Evolutionary conservation across 2,888 invertebrate species (phyloP).

Genomic region (Ophion ellenae): DNA sequence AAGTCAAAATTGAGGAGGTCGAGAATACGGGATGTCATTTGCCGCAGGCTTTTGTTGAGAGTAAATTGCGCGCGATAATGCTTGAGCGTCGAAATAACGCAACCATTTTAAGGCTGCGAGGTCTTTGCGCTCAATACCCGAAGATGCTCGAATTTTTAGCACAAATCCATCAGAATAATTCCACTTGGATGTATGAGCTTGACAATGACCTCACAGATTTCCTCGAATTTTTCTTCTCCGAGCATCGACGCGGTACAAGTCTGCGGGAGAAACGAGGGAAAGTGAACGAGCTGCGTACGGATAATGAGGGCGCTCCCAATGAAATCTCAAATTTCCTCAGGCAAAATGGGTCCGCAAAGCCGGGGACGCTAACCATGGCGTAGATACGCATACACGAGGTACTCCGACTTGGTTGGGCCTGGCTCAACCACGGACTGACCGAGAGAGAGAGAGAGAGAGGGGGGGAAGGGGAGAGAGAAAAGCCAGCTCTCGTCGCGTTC

Average conservation of each 20-base stretch:
- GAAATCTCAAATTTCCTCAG: slow-evolving; percentile 59
- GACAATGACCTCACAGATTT: too few relatives aligned
- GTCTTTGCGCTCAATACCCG: too few relatives aligned
- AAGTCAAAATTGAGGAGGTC: neutral
- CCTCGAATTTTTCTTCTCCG: too few relatives aligned
- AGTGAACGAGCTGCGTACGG: neutral
- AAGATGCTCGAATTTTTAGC: too few relatives aligned
- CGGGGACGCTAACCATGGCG: slow-evolving; percentile 10
- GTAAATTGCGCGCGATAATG: neutral
- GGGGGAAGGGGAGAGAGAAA: neutral
- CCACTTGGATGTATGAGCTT: too few relatives aligned
- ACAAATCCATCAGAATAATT: too few relatives aligned
- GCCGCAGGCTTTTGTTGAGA: neutral
- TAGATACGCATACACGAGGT: slow-evolving; percentile 4
- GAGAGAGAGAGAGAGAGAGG: neutral
- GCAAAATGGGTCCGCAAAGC: slow-evolving; percentile 48
- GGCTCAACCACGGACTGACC: slow-evolving; percentile 3
- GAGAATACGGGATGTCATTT: neutral
- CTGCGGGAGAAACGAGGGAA: neutral
- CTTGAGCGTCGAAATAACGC: too few relatives aligned
- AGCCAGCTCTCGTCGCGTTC: slow-evolving; percentile 33
- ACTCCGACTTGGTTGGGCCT: slow-evolving; percentile 19
- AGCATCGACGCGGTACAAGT: neutral
- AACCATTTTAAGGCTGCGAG: neutral
- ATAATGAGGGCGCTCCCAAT: slow-evolving; percentile 33